A percentile compares a stretch with the other conserved stretches of the same genome.
Evolutionary conservation across 1,140 invertebrate species (phyloP).

Genomic region (Fopius arisanus): DNA sequence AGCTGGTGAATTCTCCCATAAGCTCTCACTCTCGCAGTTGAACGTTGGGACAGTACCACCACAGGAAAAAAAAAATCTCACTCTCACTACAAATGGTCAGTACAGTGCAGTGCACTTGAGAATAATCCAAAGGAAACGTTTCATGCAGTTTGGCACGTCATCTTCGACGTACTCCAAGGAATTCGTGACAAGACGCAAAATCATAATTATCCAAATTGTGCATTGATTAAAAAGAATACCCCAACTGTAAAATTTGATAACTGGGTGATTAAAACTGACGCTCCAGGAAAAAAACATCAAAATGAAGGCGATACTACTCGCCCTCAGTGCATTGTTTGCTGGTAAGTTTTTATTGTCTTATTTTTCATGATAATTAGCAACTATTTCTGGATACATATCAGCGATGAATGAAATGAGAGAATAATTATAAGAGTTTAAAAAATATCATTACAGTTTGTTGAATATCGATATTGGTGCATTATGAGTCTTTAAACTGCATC

Average conservation of each 20-base stretch:
- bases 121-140: neutral
- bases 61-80: neutral
- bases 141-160: neutral
- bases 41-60: no score
- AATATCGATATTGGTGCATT: neutral
- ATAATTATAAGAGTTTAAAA: no score
- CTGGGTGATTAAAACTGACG: neutral
- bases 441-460: neutral
- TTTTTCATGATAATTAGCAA: neutral
- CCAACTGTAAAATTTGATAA: neutral
- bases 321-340: slow-evolving; percentile 53
- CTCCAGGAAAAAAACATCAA: slow-evolving; percentile 20
- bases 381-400: no score
- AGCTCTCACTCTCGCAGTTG: no score
- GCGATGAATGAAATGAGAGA: no score
- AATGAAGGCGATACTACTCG: slow-evolving; percentile 53
- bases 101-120: neutral
- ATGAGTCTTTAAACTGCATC: neutral
- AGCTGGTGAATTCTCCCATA: no score
- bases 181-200: slow-evolving; percentile 14
- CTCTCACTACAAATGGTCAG: neutral
- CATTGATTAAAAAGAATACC: neutral
- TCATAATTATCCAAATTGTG: neutral
- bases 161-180: neutral
- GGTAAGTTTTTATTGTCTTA: slow-evolving; percentile 43